These are phyloP conservation scores for Chromis chromis DNA, from an alignment of 2,797 vertebrate genomes.

Conservation along the genomic window DNA sequence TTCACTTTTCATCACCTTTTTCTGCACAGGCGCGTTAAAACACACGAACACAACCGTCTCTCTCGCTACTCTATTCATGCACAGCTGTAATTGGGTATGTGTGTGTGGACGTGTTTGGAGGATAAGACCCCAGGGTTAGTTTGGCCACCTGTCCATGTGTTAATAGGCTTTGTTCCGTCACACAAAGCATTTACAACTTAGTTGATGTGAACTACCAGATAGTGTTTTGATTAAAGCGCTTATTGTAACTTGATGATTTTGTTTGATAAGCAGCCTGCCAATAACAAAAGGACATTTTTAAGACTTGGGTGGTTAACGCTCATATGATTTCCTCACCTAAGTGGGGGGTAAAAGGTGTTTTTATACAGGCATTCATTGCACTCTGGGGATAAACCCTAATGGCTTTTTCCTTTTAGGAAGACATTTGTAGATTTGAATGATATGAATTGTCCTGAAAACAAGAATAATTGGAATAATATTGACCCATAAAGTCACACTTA, in stretches of 20 bases:
- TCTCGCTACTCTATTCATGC: conserved; percentile 36
- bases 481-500: too few relatives aligned
- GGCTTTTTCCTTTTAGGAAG: background rate
- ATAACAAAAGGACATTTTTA: background rate
- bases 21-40: conserved; percentile 21
- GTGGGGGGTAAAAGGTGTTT: background rate
- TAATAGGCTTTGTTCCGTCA: conserved; percentile 43
- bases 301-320: background rate
- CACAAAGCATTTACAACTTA: conserved; percentile 4
- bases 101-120: conserved; percentile 29
- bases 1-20: conserved; percentile 59
- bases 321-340: too few relatives aligned
- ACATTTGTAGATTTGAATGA: too few relatives aligned
- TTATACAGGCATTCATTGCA: background rate
- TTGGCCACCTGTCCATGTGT: conserved; percentile 60
- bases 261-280: background rate
- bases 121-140: conserved; percentile 51
- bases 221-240: background rate
- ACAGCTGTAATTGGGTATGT: conserved; percentile 56
- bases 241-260: background rate
- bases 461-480: too few relatives aligned
- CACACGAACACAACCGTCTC: conserved; percentile 36
- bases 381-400: background rate
- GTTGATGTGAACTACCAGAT: background rate
- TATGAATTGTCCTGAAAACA: too few relatives aligned